phyloP scores from a whole-genome alignment of 2,888 invertebrate species.

The Oxytorus armatus region DNA sequence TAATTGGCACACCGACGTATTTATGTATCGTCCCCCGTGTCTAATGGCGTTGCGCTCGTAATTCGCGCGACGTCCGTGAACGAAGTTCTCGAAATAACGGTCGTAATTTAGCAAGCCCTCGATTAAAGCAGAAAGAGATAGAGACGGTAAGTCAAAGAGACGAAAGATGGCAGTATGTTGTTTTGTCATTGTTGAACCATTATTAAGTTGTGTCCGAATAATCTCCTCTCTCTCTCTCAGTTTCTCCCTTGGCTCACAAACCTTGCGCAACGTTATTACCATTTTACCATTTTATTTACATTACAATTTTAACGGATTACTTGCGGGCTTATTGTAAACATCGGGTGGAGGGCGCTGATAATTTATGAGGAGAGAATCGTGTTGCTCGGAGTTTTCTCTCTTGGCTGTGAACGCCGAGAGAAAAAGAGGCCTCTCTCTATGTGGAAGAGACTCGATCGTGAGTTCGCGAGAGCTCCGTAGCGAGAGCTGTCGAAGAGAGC shows the following conservation, averaged over 20 bases:
- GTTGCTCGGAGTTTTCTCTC: constrained; percentile 46
- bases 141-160: not conserved
- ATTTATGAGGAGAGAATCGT: constrained; percentile 67
- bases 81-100: constrained; percentile 46
- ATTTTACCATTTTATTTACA: constrained; percentile 77
- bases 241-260: constrained; percentile 19
- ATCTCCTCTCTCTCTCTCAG: constrained; percentile 23
- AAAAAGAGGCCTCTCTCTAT: constrained; percentile 40
- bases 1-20: constrained; percentile 45
- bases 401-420: constrained; percentile 2
- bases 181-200: constrained; percentile 18
- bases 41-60: constrained; percentile 20
- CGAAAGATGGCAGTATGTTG: not conserved
- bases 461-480: constrained; percentile 67
- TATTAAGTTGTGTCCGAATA: constrained; percentile 31
- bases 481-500: constrained; percentile 56
- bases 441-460: constrained; percentile 72
- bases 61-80: constrained; percentile 34
- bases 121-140: constrained; percentile 2
- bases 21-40: constrained; percentile 12
- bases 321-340: constrained; percentile 77
- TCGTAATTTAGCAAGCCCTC: constrained; percentile 51
- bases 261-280: constrained; percentile 67
- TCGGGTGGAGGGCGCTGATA: constrained; percentile 68
- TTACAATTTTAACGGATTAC: constrained; percentile 79